Base-by-base conservation (phyloP, 2,888 invertebrate genomes). In the Lepidochitona cinerea region DNA sequence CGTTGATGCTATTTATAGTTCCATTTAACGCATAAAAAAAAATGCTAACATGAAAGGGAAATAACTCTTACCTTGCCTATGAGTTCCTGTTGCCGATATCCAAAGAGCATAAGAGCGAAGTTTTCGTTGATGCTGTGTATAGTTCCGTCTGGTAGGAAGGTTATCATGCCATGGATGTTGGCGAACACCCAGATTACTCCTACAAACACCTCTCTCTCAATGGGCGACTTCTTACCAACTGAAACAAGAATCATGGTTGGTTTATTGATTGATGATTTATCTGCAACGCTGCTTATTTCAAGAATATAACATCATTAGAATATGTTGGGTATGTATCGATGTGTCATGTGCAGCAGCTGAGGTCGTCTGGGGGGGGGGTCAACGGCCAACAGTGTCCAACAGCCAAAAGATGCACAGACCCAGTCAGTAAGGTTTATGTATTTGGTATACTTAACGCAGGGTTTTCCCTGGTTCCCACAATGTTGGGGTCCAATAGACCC, bases 111-210 rank as follows among this genome's bases (percentile, higher is more conserved):
- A 90, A 93, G 92, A 0, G 93, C 93, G 84, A 94, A 94, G 89
- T 94, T 93, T 81, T 94, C 93, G 88, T 94, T 94, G 82, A 94
- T 93, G 0, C 93, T 93, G 3, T 93, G 93, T 78, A 94, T 93
- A 1, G 92, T 90, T n/a, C 94, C 94, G 75, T 92, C 90, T 14
- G 93, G 93, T 79, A 93, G 92, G 0, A 94, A 92, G 2, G 94
- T 93, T 23, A 94, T 91, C 29, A 94, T 90, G 2, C 94, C 94
- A 86, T 94, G 94, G 54, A 94, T 93, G 85, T 93, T 94, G 84
- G 90, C 87, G 82, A 91, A 91, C 66, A 91, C 90, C 90, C 91
- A 90, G 3, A 91, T 76, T 12, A 85, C 77, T 6, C 85, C 88
- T n/a, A 77, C 72, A 72, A 85, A 87, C 18, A 88, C 75, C 59